Evolutionary conservation across 2,797 vertebrate species (phyloP), one percentile per base, ranked within the genome.

Genomic region (Cyclopterus lumpus): DNA sequence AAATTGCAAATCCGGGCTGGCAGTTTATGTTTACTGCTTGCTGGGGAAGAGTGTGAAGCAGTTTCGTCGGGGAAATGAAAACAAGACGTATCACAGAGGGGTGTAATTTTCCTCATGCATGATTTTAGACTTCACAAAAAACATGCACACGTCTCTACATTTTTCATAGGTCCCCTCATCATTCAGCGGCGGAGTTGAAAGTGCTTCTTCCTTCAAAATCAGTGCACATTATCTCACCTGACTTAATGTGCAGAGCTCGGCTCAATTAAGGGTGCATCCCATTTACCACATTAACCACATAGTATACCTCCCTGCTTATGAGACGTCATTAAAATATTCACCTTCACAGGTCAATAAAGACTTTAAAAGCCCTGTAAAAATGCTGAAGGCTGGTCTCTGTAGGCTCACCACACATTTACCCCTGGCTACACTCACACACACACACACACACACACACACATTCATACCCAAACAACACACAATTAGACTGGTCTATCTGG

Each of bases 261-360:
- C 89, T 90, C 83, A 91, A 88, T 92, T 93, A 93, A 85, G 73
- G 48, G 71, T 77, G 83, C 83, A 89, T 93, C 82, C 75, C 87
- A 90, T 95, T 92, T 91, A 82, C 84, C 86, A 81, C 79, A 84
- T 92, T 82, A 92, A 86, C 86, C 75, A 78, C 75, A 54, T 38
- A 89, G 86, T 60, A 65, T 80, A 81, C 85, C 83, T 82, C 84
- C 86, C 82, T 79, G 79, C 82, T 84, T 73, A 91, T 82, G 67
- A 90, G 82, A 77, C 81, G 84, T 84, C 84, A 90, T 93, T 92
- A 91, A 93, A 88, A 89, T 84, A 55, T 73, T 93, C 89, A 91
- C 92, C 88, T 93, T 93, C 92, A 94, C 84, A 84, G 93, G 88
- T 93, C 93, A 93, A 76, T 89, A 84, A 91, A 84, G 85, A 86